Conservation (phyloP, 2,888 invertebrate species). For the Ptychoptera contaminata region DNA sequence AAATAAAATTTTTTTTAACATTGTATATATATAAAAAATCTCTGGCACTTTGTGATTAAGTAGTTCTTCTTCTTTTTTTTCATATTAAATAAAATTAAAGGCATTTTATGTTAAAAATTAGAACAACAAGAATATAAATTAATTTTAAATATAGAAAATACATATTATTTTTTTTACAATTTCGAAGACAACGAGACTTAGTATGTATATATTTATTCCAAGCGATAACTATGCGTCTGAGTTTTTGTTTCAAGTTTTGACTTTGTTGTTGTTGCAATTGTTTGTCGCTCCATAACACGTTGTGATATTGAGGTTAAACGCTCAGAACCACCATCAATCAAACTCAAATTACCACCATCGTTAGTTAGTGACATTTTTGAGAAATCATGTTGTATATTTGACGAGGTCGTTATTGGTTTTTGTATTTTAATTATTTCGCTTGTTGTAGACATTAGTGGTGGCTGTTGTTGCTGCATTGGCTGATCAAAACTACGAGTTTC, state of each 20-base stretch:
- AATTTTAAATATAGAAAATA: too few species aligned
- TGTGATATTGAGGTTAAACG: slow-evolving; percentile 29
- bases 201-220: slow-evolving; percentile 18
- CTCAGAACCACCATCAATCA: slow-evolving; percentile 22
- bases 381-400: slow-evolving; percentile 16
- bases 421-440: slow-evolving; percentile 16
- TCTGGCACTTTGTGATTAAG: too few species aligned
- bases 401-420: slow-evolving; percentile 14
- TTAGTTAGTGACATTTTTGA: slow-evolving; percentile 26
- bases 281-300: slow-evolving; percentile 30
- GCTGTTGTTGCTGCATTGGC: slow-evolving; percentile 9
- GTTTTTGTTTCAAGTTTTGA: slow-evolving; percentile 28
- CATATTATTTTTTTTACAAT: too few species aligned
- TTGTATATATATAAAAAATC: too few species aligned
- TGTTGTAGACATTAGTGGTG: neutral
- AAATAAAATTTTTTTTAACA: too few species aligned
- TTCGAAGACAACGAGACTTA: too few species aligned
- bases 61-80: too few species aligned
- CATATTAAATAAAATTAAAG: too few species aligned
- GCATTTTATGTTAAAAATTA: too few species aligned
- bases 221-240: slow-evolving; percentile 29
- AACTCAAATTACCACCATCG: slow-evolving; percentile 24
- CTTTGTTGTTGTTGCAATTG: slow-evolving; percentile 28
- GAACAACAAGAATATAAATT: too few species aligned
- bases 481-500: slow-evolving; percentile 30